Conservation (phyloP, 2,888 invertebrate species). For the Pelosia muscerda region DNA sequence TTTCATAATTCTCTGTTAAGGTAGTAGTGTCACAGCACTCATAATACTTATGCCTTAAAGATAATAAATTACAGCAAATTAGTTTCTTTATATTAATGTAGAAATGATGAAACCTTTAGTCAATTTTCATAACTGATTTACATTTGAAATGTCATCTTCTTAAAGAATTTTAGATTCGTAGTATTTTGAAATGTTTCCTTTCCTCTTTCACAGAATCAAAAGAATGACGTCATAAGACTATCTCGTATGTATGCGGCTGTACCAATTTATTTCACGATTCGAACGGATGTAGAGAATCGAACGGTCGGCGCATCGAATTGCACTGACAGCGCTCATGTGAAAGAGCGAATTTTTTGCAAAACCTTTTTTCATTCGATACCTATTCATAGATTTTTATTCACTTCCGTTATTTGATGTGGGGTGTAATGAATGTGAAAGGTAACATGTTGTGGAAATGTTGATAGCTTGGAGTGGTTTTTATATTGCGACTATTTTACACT, state of each 20-base stretch:
- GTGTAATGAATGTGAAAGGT: constrained; percentile 11
- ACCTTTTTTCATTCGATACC: constrained; percentile 43
- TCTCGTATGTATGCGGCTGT: constrained; percentile 41
- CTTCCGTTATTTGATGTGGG: constrained; percentile 37
- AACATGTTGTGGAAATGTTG: constrained; percentile 9
- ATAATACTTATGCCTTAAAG: not conserved
- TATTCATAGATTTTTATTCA: constrained; percentile 43
- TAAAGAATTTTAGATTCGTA: not conserved
- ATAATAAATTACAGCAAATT: not conserved
- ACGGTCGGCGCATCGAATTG: constrained; percentile 45
- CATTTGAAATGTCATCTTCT: too few relatives aligned
- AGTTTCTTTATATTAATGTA: too few relatives aligned
- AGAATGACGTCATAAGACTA: constrained; percentile 30
- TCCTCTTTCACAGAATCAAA: constrained; percentile 5
- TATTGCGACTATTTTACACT: not conserved
- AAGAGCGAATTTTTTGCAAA: constrained; percentile 49
- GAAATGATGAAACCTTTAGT: too few relatives aligned
- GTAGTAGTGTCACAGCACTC: not conserved
- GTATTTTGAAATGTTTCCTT: not conserved
- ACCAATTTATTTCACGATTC: constrained; percentile 54
- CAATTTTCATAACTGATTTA: too few relatives aligned
- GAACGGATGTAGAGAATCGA: constrained; percentile 30
- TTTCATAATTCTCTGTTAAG: not conserved
- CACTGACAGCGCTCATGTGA: constrained; percentile 58
- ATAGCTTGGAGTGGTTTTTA: not conserved